phyloP scores from a whole-genome alignment of 2,113 vertebrate species.

The Istiophorus platypterus region DNA sequence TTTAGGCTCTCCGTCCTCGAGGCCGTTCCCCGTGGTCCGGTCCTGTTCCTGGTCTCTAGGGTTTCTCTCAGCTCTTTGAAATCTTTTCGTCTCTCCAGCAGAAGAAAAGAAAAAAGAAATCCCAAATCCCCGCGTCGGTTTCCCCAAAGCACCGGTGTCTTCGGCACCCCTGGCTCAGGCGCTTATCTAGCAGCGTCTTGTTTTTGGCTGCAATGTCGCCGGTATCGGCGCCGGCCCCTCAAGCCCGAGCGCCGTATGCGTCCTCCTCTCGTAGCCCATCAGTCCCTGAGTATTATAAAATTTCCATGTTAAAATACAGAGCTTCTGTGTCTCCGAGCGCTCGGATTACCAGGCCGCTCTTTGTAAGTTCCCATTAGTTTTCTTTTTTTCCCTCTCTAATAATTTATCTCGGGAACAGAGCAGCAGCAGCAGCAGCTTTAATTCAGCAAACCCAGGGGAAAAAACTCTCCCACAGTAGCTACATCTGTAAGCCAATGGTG shows the following conservation, averaged over 20 bases:
- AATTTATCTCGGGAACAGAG: background rate
- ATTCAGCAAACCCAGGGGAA: background rate
- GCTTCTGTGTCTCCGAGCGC: background rate
- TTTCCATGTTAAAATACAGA: slow-evolving; percentile 41
- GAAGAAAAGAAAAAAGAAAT: background rate
- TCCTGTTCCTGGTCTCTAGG: background rate
- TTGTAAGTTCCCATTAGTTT: background rate
- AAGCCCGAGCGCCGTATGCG: no score
- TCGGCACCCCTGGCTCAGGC: slow-evolving; percentile 29
- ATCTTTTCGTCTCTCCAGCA: background rate
- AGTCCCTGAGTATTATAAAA: slow-evolving; percentile 19
- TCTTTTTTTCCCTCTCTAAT: no score
- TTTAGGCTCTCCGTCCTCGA: no score
- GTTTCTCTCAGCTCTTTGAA: background rate
- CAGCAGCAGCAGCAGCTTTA: background rate
- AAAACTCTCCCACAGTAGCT: background rate
- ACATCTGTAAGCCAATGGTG: no score
- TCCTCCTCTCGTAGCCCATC: slow-evolving; percentile 31
- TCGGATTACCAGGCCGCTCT: slow-evolving; percentile 20
- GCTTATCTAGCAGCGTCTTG: no score
- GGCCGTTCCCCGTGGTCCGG: background rate
- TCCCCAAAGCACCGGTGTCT: background rate
- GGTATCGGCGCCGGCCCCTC: no score
- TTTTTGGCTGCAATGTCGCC: no score
- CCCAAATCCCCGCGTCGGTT: background rate